A percentile compares a stretch with the other conserved stretches of the same genome.
Conservation (phyloP, 2,797 vertebrate species). For the Aldrovandia affinis region DNA sequence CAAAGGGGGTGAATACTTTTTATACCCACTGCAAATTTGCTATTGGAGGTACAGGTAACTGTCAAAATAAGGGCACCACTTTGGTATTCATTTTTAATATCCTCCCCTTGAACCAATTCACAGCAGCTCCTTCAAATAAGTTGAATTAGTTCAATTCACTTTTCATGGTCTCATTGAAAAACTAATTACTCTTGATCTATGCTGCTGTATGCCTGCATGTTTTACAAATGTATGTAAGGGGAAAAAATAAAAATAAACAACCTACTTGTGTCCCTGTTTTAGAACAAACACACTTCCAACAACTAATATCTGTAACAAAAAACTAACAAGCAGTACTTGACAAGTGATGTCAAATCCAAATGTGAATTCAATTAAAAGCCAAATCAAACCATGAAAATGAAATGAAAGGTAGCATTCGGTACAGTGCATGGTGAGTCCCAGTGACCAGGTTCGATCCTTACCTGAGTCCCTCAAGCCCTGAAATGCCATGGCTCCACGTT, state of each 20-base stretch:
- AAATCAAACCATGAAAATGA: background rate
- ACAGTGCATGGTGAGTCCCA: background rate
- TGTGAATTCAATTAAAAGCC: background rate
- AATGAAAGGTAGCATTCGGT: background rate
- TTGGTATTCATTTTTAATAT: too few species aligned
- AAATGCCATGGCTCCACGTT: background rate
- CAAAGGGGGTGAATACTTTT: too few species aligned
- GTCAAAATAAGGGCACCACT: too few species aligned
- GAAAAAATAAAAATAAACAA: background rate
- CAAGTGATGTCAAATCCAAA: background rate
- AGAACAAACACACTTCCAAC: background rate
- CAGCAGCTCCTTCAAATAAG: too few species aligned
- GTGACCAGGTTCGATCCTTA: background rate
- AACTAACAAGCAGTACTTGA: background rate
- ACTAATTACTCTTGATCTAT: background rate
- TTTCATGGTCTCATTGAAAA: too few species aligned
- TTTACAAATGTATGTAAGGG: background rate
- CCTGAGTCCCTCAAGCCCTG: background rate
- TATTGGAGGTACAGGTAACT: too few species aligned
- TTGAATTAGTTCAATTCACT: too few species aligned
- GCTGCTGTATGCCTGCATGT: background rate
- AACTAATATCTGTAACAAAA: background rate
- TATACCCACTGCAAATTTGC: too few species aligned
- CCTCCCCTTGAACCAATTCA: too few species aligned
- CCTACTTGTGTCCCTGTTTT: background rate